phyloP scores from a whole-genome alignment of 2,797 vertebrate genomes.

The Pempheris klunzingeri region DNA sequence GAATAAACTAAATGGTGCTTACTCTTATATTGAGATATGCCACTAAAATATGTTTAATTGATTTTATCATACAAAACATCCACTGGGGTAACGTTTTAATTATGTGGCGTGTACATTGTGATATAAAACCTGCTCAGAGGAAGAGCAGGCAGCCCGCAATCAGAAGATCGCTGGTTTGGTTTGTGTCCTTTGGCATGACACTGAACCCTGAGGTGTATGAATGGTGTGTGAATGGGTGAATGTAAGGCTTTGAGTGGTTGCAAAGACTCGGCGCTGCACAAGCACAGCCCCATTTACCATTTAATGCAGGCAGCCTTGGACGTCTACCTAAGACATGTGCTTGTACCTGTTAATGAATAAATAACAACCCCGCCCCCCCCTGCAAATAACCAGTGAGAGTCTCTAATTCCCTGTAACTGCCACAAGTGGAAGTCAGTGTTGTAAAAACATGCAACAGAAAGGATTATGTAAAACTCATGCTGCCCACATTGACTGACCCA shows the following conservation, averaged over 20 bases:
- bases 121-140: rapidly evolving
- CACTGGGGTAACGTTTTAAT: not conserved
- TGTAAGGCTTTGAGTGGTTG: too few relatives aligned
- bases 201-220: too few relatives aligned
- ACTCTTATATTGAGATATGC: not conserved
- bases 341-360: not conserved
- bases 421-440: not conserved
- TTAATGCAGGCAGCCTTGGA: not conserved
- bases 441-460: slow-evolving; percentile 7
- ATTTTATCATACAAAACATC: not conserved
- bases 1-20: too few relatives aligned
- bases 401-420: not conserved
- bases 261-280: too few relatives aligned
- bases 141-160: too few relatives aligned
- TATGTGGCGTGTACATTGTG: not conserved
- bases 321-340: not conserved
- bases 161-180: too few relatives aligned
- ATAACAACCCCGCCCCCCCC: not conserved
- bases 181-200: too few relatives aligned
- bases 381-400: not conserved
- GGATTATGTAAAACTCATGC: not conserved
- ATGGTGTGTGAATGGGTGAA: too few relatives aligned
- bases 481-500: slow-evolving; percentile 19
- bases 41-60: not conserved
- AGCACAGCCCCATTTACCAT: too few relatives aligned